Conservation (phyloP, 37 sponge, comb jelly and placozoan genomes). For the Diacarnus erythraeanus region DNA sequence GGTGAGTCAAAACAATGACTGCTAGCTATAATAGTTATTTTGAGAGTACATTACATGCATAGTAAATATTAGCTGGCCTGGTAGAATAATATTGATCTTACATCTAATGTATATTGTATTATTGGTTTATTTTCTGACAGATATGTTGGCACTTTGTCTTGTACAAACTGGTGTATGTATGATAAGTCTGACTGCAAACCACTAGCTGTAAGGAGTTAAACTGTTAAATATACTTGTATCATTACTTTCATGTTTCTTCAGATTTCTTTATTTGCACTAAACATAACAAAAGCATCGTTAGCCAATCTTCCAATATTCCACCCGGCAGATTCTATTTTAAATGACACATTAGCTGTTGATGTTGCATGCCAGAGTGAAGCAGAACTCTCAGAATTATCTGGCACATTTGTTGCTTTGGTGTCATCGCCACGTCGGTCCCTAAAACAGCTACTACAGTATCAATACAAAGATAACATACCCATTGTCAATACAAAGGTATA, state of each 20-base stretch:
- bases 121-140: slow-evolving; percentile 2
- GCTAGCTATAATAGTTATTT: no score
- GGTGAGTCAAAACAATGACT: no score
- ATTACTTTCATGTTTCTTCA: not conserved
- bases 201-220: slow-evolving; percentile 1
- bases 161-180: not conserved
- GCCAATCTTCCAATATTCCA: not conserved
- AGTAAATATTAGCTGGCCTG: no score
- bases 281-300: not conserved
- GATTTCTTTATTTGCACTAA: slow-evolving; percentile 11
- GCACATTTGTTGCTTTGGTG: slow-evolving; percentile 9
- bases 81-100: no score
- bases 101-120: no score
- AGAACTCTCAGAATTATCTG: not conserved
- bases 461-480: not conserved
- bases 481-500: not conserved
- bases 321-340: not conserved
- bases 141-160: slow-evolving; percentile 1
- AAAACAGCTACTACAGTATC: not conserved
- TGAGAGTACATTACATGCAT: no score
- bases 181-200: not conserved
- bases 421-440: not conserved
- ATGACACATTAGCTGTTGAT: not conserved
- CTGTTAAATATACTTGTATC: not conserved
- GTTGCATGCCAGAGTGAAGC: not conserved